These are phyloP conservation scores for Cyprinus carpio DNA, from an alignment of 2,113 vertebrate species.

Conservation along the genomic window DNA sequence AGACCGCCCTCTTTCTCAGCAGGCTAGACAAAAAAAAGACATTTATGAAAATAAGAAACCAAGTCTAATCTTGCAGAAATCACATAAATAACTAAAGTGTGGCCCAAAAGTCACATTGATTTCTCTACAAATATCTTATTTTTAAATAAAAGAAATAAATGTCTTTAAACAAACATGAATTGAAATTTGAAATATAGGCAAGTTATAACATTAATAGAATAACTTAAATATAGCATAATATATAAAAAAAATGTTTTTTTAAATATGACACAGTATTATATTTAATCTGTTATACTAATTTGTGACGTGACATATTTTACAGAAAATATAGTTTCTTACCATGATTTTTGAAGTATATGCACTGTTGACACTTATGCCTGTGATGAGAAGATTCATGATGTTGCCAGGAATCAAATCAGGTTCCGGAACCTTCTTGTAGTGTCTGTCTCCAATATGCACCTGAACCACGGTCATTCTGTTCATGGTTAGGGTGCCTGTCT, in stretches of 20 bases:
- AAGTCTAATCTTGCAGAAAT: not conserved
- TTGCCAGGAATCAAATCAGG: slow-evolving; percentile 82
- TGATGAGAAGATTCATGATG: slow-evolving; percentile 85
- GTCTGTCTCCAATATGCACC: slow-evolving; percentile 83
- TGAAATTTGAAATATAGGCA: not conserved
- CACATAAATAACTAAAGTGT: not conserved
- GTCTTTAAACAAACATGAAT: not conserved
- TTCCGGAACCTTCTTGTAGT: slow-evolving; percentile 88
- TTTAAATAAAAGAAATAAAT: not conserved
- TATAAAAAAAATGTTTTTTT: not conserved
- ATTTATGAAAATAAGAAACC: not conserved
- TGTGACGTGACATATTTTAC: not conserved
- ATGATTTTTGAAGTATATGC: slow-evolving; percentile 98
- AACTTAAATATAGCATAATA: not conserved
- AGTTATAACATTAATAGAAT: not conserved
- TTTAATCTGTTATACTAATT: not conserved
- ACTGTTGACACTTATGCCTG: slow-evolving; percentile 94
- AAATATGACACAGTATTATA: not conserved
- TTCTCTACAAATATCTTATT: not conserved
- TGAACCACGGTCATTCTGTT: slow-evolving; percentile 98
- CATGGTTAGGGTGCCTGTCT: slow-evolving; percentile 97
- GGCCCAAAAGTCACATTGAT: not conserved
- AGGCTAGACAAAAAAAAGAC: slow-evolving; percentile 71
- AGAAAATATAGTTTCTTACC: slow-evolving; percentile 74
- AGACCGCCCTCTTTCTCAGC: slow-evolving; percentile 96